Evolutionary conservation across 2,888 invertebrate genomes (phyloP).

Genomic region (Pantelozetes paolii): DNA sequence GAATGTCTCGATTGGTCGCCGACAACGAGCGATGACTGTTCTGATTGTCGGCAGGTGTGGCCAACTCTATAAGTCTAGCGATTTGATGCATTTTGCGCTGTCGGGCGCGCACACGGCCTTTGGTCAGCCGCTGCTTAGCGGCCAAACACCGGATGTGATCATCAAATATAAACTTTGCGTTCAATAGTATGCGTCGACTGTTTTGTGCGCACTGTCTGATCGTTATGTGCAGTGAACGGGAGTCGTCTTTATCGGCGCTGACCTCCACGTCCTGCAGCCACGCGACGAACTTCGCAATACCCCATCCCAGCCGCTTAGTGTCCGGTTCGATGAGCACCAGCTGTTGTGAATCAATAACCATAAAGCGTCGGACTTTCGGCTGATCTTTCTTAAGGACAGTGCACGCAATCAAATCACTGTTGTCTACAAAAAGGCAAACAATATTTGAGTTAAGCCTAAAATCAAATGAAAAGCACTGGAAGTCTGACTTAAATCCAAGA

Average conservation of each 20-base stretch:
- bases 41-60: slow-evolving; percentile 37
- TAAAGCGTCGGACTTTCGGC: slow-evolving; percentile 69
- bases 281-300: slow-evolving; percentile 92
- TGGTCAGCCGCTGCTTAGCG: slow-evolving; percentile 72
- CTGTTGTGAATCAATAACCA: slow-evolving; percentile 92
- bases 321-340: slow-evolving; percentile 97
- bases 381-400: slow-evolving; percentile 86
- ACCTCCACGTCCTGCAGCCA: slow-evolving; percentile 89
- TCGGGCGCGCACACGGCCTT: slow-evolving; percentile 66
- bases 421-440: slow-evolving; percentile 64
- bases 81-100: slow-evolving; percentile 97
- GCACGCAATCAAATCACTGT: slow-evolving; percentile 94
- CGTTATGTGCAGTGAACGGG: slow-evolving; percentile 82
- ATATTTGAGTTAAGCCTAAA: neutral
- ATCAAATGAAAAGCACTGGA: slow-evolving; percentile 50
- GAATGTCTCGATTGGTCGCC: slow-evolving; percentile 14
- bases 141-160: slow-evolving; percentile 99
- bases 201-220: slow-evolving; percentile 60
- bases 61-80: slow-evolving; percentile 78
- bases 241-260: slow-evolving; percentile 92
- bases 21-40: neutral
- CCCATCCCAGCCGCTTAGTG: slow-evolving; percentile 89
- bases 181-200: slow-evolving; percentile 65
- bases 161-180: slow-evolving; percentile 92
- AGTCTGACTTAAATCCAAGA: slow-evolving; percentile 82